Evolutionary conservation across 2,888 invertebrate species (phyloP), one percentile per base, ranked within the genome.

Genomic region (Steinernema scapterisci): DNA sequence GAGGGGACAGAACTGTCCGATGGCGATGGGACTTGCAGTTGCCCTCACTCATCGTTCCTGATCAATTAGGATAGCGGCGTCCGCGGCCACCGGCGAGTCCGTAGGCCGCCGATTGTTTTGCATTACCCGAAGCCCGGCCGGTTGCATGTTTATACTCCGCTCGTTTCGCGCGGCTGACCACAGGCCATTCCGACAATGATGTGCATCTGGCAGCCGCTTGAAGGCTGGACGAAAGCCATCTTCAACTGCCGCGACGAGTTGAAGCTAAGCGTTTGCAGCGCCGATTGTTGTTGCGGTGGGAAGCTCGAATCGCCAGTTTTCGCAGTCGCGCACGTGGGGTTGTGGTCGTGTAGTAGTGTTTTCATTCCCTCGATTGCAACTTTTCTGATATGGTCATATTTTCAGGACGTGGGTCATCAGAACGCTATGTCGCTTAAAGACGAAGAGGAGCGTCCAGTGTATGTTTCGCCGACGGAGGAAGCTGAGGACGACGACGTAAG

Each of bases 381-480:
- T 38, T 3, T 38, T 38, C 38, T 38, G 3, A 6, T 38, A 38
- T 9, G 3, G 38, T 9, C 38, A 38, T 3, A 6, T 38, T 38
- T 38, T 3, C 38, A 38, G 38, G 9, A 9, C 38, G 38, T 38
- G 38, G 38, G 38, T 38, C 38, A 6, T 38, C 38, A 48, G 16
- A 44, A n/a, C 48, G n/a, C 27, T 1, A 63, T 63, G 63, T 63
- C 63, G 63, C 63, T 63, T 27, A 72, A 48, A 25, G 56, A 52
- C 54, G 73, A 73, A 43, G 56, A 73, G 27, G 75, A 75, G 43
- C 45, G 71, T n/a, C 75, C 75, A 16, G 72, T 75, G 43, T 75
- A 75, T 72, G 45, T 73, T 11, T 54, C 72, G 16, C 75, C 75
- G 11, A 72, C 72, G 16, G 72, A 72, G 54, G 44, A 75, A 38